Evolutionary conservation across 2,797 vertebrate species (phyloP).

Genomic region (Notamacropus eugenii): DNA sequence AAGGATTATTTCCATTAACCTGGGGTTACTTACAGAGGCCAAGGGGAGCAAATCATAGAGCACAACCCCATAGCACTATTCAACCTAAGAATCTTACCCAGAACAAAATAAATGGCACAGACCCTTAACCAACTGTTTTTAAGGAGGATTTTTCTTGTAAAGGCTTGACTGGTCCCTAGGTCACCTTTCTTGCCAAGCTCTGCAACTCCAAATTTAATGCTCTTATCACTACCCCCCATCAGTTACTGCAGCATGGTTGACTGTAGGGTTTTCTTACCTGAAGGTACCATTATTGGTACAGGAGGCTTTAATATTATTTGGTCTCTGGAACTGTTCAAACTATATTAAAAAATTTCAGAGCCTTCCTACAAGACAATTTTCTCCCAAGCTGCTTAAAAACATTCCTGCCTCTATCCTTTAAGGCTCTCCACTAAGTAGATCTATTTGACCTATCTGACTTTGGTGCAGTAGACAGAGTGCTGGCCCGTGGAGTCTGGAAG

Average conservation of each 20-base stretch:
- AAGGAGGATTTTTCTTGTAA: neutral
- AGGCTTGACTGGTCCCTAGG: neutral
- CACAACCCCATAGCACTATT: neutral
- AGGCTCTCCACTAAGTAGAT: neutral
- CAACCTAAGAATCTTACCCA: neutral
- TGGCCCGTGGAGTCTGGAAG: neutral
- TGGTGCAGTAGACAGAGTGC: neutral
- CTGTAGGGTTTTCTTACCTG: neutral
- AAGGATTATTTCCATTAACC: neutral
- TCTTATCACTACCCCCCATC: neutral
- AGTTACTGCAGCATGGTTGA: neutral
- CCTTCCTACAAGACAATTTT: neutral
- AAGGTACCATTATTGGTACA: neutral
- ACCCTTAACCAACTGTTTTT: neutral
- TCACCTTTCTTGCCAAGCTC: neutral
- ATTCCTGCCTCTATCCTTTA: neutral
- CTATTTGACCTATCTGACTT: neutral
- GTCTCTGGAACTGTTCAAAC: neutral
- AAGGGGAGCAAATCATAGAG: neutral
- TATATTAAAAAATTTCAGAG: neutral
- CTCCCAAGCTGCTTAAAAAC: neutral
- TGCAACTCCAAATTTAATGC: neutral
- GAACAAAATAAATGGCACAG: neutral
- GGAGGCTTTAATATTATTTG: neutral
- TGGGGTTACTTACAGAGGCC: slow-evolving; percentile 3